These are phyloP conservation scores for Gallinago jamesoni DNA, from an alignment of 2,113 vertebrate genomes.

Conservation along the genomic window DNA sequence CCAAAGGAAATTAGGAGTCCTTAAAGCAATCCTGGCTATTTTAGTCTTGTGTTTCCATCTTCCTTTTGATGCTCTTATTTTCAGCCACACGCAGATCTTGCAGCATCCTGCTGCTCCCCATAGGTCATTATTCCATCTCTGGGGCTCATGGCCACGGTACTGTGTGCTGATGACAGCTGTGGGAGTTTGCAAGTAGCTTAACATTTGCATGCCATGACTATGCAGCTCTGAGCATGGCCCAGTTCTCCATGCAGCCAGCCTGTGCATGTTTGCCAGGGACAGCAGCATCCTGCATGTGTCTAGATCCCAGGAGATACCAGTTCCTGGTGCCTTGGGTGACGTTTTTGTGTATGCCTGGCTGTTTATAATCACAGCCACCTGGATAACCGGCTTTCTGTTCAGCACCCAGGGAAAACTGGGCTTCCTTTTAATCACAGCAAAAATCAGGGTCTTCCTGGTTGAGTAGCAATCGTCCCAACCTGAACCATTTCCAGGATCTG, in stretches of 20 bases:
- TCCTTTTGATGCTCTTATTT: slow-evolving; percentile 24
- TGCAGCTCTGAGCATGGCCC: slow-evolving; percentile 43
- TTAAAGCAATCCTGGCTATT: slow-evolving; percentile 9
- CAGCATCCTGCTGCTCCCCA: slow-evolving; percentile 19
- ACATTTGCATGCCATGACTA: slow-evolving; percentile 62
- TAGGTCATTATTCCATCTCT: slow-evolving; percentile 12
- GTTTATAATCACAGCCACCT: neutral
- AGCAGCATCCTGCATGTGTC: neutral
- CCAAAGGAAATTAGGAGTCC: neutral
- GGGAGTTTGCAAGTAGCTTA: slow-evolving; percentile 35
- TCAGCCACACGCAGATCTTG: neutral
- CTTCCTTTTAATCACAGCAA: slow-evolving; percentile 23
- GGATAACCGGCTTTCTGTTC: neutral
- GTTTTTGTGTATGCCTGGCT: neutral
- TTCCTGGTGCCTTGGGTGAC: neutral
- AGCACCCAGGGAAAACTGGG: neutral
- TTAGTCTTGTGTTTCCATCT: neutral
- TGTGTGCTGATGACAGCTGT: slow-evolving; percentile 28
- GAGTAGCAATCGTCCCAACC: neutral
- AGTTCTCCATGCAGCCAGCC: slow-evolving; percentile 34
- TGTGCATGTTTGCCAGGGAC: neutral
- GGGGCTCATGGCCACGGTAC: neutral
- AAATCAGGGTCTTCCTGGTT: neutral
- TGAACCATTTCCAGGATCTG: slow-evolving; percentile 15
- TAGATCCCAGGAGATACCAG: neutral